Base-by-base conservation (phyloP, 2,888 invertebrate species). In the Autographa pulchrina region DNA sequence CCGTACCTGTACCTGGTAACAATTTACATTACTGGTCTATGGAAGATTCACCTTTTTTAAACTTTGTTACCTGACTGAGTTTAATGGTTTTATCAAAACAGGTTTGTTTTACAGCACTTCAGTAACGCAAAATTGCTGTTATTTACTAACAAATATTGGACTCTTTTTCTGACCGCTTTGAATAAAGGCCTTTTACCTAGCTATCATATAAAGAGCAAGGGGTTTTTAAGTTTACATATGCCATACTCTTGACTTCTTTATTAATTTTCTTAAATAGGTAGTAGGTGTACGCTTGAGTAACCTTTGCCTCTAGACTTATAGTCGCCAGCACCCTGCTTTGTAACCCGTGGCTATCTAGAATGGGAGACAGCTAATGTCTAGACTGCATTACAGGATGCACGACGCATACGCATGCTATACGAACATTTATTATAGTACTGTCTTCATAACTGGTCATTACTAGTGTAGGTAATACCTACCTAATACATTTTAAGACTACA, bases 241-340 rank as follows among this genome's bases (percentile, higher is more conserved):
- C n/a, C n/a, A n/a, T n/a, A n/a, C n/a, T n/a, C n/a, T n/a, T n/a
- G n/a, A 31, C 60, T 8, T 58, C 56, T 56, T 80, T 80, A 65
- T 77, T 68, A 77, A 77, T 68, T 52, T 63, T 60, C 68, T 77
- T 68, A 72, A 80, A 60, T 52, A n/a, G n/a, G n/a, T n/a, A 66
- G 62, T 66, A 48, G 68, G 56, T 81, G 70, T 68, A 62, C 64
- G 74, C 68, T 77, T 76, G 62, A 66, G 60, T 58, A 67, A 68
- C 70, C 72, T 76, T 65, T 32, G 13, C 14, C 84, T 82, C 84
- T 83, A 82, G 82, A 82, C 82, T 82, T 68, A 31, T 6, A 71
- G 82, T 68, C 82, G 79, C 82, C 84, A 14, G 18, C 63, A 62
- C 54, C 63, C 65, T 72, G 61, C 54, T 65, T 59, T 54, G 43